Conservation (phyloP, 2,113 vertebrate species). For the Ictidomys tridecemlineatus region DNA sequence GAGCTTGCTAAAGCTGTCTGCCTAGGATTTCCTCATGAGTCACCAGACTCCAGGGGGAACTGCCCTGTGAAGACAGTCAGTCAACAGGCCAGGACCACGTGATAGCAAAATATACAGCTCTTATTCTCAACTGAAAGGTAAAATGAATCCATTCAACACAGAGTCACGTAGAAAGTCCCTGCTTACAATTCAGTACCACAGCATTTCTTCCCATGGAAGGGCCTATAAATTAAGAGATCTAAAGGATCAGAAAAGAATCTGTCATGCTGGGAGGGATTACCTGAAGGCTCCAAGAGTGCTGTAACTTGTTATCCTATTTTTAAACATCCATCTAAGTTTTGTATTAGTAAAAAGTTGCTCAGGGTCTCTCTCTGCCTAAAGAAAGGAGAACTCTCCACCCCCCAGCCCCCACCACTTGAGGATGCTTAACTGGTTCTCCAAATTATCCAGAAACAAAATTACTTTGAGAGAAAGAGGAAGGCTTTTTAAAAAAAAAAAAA, state of each 20-base stretch:
- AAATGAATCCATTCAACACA: neutral
- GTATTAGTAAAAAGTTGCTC: neutral
- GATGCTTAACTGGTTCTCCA: neutral
- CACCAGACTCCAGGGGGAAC: neutral
- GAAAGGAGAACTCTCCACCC: neutral
- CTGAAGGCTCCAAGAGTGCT: too few species aligned
- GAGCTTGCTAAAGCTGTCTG: neutral
- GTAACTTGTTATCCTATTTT: neutral
- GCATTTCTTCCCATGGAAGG: neutral
- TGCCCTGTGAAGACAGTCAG: neutral
- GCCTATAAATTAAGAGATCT: neutral
- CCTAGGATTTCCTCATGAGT: conserved; percentile 63
- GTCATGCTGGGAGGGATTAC: neutral
- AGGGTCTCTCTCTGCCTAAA: neutral
- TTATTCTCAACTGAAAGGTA: neutral
- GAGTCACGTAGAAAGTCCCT: neutral
- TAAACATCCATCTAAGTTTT: neutral
- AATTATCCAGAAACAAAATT: neutral
- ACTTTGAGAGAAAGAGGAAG: neutral
- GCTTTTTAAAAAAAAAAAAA: too few species aligned
- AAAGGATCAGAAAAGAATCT: neutral
- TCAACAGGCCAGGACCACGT: neutral
- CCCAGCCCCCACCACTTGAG: neutral
- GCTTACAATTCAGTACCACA: neutral
- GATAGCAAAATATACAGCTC: neutral